These are phyloP conservation scores for Ammospiza nelsoni DNA, from an alignment of 2,113 vertebrate species.

Conservation along the genomic window DNA sequence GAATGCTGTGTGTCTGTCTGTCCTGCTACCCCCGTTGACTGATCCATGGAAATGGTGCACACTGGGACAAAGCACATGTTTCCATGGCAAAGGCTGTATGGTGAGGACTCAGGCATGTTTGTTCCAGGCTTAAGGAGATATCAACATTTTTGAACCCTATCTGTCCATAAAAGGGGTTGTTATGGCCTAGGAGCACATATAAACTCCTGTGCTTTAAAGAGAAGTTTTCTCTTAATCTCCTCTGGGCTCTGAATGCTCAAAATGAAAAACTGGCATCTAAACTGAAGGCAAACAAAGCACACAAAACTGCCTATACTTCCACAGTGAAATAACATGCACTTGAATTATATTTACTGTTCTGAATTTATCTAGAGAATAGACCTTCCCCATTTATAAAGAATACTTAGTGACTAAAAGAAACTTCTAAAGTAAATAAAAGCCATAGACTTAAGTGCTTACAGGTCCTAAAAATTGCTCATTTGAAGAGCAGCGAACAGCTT, in stretches of 20 bases:
- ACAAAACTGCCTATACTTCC: neutral
- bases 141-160: neutral
- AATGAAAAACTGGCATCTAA: slow-evolving; percentile 9
- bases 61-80: neutral
- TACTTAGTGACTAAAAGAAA: neutral
- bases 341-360: neutral
- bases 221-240: neutral
- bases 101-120: neutral
- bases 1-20: neutral
- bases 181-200: neutral
- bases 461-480: neutral
- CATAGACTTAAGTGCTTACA: neutral
- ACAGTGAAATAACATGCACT: neutral
- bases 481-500: neutral
- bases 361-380: slow-evolving; percentile 10
- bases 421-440: neutral
- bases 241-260: neutral
- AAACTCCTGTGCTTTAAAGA: neutral
- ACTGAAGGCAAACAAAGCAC: neutral
- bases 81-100: neutral
- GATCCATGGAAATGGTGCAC: neutral
- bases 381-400: neutral
- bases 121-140: neutral
- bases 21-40: neutral
- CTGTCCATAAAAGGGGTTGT: neutral